Base-by-base conservation (phyloP, 2,888 invertebrate genomes). In the Trilocha varians region DNA sequence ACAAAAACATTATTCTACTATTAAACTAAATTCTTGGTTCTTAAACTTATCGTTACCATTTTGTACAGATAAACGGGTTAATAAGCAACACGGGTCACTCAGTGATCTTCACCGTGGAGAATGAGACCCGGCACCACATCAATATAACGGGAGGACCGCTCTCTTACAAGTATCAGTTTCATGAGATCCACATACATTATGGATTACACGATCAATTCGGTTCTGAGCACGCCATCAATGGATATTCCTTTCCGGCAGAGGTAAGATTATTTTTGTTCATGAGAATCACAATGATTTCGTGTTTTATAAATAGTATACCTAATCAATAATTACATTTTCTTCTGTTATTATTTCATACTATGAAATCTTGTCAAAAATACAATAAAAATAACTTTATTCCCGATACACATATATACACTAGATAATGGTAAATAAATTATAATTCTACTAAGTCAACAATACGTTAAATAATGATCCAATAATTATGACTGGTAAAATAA, bases 161-260 rank as follows among this genome's bases (percentile, higher is more conserved):
- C 41, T 96, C 97, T 46, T 98, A 98, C 84, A 93, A 93, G 66
- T 98, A 98, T 84, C 94, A 95, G 78, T 95, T 98, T 72, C 94
- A 96, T 68, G 96, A 97, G 85, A 94, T 98, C 55, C 96, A 97
- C 79, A 91, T 97, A 66, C 97, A 97, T 79, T 98, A 96, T 69
- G 97, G 97, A 5, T 88, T 95, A 44, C 91, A 92, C 65, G 96
- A 98, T 80, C 93, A 94, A 68, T 91, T 92, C 59, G 99, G 99
- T 16, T 98, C 98, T 11, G 99, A 99, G 73, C 99, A 99, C 78
- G 96, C 95, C 44, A 95, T 99, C 65, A 97, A 96, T 68, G 96
- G 97, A 52, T 94, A 96, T 67, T 91, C 96, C 42, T 99, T 99
- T 80, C 98, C 99, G 6, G 98, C 98, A 41, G 99, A 99, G 93